A percentile compares a stretch with the other conserved stretches of the same genome.
Evolutionary conservation across 2,113 vertebrate species (phyloP).

Genomic region (Tragelaphus imberbis): DNA sequence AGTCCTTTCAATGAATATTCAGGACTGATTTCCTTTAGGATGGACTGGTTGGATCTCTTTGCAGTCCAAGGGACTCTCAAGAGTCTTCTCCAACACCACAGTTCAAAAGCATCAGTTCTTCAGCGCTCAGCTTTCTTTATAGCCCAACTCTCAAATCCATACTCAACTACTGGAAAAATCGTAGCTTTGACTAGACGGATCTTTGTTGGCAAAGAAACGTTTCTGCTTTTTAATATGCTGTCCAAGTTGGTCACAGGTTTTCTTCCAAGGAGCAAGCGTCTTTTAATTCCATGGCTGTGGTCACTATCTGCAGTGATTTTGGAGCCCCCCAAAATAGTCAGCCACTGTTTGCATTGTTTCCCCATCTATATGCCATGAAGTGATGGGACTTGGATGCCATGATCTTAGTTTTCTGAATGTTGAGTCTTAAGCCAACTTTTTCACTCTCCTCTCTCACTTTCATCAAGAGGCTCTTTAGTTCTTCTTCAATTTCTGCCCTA

Average conservation of each 20-base stretch:
- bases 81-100: neutral
- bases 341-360: neutral
- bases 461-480: neutral
- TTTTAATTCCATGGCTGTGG: neutral
- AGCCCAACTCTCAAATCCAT: neutral
- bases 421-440: neutral
- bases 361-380: neutral
- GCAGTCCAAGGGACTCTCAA: neutral
- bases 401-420: neutral
- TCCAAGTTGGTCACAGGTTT: neutral
- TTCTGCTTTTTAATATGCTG: neutral
- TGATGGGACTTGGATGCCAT: neutral
- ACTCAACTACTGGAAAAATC: neutral
- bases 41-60: neutral
- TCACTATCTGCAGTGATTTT: neutral
- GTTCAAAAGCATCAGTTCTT: neutral
- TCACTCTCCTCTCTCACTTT: neutral
- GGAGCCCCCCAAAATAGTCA: neutral
- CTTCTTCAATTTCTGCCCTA: neutral
- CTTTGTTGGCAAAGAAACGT: neutral
- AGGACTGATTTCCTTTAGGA: neutral
- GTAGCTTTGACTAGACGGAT: rapidly evolving
- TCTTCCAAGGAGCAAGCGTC: neutral
- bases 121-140: rapidly evolving
- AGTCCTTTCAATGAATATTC: neutral